These are phyloP conservation scores for Acanthacorydalis orientalis DNA, from an alignment of 2,888 invertebrate species.

Conservation along the genomic window DNA sequence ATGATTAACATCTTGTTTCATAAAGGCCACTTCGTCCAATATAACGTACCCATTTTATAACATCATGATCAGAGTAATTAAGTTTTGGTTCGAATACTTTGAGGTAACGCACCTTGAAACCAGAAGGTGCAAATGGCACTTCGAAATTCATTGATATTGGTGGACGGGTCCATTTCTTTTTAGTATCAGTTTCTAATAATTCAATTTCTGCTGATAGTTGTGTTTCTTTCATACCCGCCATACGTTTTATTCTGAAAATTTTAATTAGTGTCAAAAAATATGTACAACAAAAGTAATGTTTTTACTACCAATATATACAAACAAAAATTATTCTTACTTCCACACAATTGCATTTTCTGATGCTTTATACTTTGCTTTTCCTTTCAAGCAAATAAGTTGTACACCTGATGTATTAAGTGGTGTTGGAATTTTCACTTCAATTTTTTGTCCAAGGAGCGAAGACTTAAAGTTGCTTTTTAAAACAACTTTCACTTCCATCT, in stretches of 20 bases:
- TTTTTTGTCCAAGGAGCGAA: slow-evolving; percentile 93
- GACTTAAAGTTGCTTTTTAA: slow-evolving; percentile 99
- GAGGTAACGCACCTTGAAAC: slow-evolving; percentile 97
- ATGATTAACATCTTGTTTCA: slow-evolving; percentile 84
- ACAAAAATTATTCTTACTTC: slow-evolving; percentile 48
- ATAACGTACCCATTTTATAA: slow-evolving; percentile 99
- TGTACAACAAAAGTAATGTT: neutral
- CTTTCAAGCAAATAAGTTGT: slow-evolving; percentile 96
- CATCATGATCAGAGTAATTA: slow-evolving; percentile 99
- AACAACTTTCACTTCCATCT: slow-evolving; percentile 99
- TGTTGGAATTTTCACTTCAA: slow-evolving; percentile 97
- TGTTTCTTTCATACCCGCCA: slow-evolving; percentile 99
- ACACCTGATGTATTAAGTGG: slow-evolving; percentile 98
- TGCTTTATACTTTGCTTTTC: slow-evolving; percentile 98
- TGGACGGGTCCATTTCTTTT: slow-evolving; percentile 99
- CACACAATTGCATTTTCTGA: slow-evolving; percentile 97
- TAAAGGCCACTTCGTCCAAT: slow-evolving; percentile 98
- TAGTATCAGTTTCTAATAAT: slow-evolving; percentile 92
- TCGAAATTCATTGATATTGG: slow-evolving; percentile 99
- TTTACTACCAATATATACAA: slow-evolving; percentile 6
- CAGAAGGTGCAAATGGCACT: slow-evolving; percentile 98
- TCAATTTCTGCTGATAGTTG: slow-evolving; percentile 99
- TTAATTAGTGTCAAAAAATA: neutral
- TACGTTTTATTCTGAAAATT: slow-evolving; percentile 58
- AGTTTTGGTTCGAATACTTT: slow-evolving; percentile 99